Base-by-base conservation (phyloP, 2,888 invertebrate species). In the Phasia obesa region DNA sequence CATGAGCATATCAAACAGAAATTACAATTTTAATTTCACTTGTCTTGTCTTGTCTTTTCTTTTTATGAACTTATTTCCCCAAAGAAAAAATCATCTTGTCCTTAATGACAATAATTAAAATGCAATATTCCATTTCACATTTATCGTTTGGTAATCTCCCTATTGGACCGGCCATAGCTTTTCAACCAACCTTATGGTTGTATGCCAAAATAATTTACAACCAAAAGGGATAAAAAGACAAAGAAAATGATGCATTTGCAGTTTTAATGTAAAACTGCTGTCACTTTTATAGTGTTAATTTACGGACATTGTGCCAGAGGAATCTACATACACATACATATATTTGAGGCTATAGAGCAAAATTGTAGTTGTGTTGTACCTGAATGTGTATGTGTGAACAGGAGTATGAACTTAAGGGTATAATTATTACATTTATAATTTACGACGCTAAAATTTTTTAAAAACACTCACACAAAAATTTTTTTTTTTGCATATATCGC, bases 221-320 rank as follows among this genome's bases (percentile, higher is more conserved):
- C n/a, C 6, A 15, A 51, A 38, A 23, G 0, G 13, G 38, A 23
- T 7, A 4, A 62, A 35, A 35, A 35, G 35, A 35, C n/a, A 35
- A 11, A 31, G 31, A 9, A 35, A 42, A n/a, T 42, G 4, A n/a
- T 42, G 13, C 11, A 13, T 42, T 13, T 13, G 1, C 15, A 15
- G 4, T 47, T 62, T 47, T 2, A 35, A 57, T 47, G 25, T 47
- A 57, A 62, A 23, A 47, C 64, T 57, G 55, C 71, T 71, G 70
- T 78, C 59, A 65, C 44, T 27, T 65, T 71, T 51, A 23, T 60
- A 79, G 73, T 79, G 73, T 67, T 73, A 60, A 73, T 73, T 73
- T 67, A 79, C 73, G 60, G 73, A 67, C 73, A 55, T 53, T 60
- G 55, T 60, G 60, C n/a, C 65, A 60, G 44, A 73, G 65, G 65